Evolutionary conservation across 92 coral and sea anemone species (phyloP).

Genomic region (Actinostola sp.): DNA sequence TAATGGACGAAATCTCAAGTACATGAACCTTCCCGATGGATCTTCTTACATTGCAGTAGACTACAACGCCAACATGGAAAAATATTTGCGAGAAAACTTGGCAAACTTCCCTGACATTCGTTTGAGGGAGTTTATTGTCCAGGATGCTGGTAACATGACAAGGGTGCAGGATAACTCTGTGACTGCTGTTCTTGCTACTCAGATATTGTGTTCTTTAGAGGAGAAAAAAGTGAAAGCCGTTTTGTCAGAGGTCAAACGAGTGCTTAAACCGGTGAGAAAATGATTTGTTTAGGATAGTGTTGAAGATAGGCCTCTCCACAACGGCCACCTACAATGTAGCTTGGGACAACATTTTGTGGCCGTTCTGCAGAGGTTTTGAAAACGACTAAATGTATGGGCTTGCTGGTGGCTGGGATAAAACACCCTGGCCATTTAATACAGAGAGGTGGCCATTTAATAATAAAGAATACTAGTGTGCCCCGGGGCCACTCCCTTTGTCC

Average conservation of each 20-base stretch:
- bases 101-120: slow-evolving; percentile 46
- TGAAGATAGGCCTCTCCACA: no score
- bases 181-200: slow-evolving; percentile 63
- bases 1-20: slow-evolving; percentile 57
- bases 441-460: no score
- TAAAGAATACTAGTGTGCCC: no score
- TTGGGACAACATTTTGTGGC: no score
- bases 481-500: no score
- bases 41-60: slow-evolving; percentile 63
- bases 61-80: slow-evolving; percentile 58
- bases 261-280: slow-evolving; percentile 67
- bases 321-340: no score
- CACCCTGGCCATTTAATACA: no score
- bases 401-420: no score
- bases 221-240: slow-evolving; percentile 20
- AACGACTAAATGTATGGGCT: no score
- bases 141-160: slow-evolving; percentile 61
- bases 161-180: slow-evolving; percentile 49
- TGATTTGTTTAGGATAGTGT: no score
- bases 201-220: slow-evolving; percentile 66
- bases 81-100: slow-evolving; percentile 38
- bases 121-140: slow-evolving; percentile 52
- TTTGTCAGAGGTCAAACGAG: slow-evolving; percentile 55
- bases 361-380: no score
- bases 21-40: slow-evolving; percentile 44